Evolutionary conservation across 2,113 vertebrate genomes (phyloP).

Genomic region (Mionectes macconnelli): DNA sequence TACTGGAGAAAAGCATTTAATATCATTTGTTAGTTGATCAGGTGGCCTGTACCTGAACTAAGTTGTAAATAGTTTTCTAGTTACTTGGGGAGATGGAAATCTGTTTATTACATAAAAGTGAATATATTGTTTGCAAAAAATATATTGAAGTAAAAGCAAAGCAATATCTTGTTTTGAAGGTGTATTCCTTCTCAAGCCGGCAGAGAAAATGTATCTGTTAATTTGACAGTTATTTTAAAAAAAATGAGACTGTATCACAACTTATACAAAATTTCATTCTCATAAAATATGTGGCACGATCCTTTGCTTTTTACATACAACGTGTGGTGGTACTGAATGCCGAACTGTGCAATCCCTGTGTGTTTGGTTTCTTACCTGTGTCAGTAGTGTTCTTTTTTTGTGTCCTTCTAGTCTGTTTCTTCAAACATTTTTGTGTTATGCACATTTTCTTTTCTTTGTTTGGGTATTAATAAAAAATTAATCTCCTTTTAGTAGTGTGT

Average conservation of each 20-base stretch:
- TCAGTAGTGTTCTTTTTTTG: not conserved
- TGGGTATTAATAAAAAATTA: not conserved
- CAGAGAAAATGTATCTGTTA: not conserved
- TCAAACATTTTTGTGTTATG: not conserved
- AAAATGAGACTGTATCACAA: not conserved
- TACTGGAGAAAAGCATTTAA: not conserved
- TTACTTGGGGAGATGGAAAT: not conserved
- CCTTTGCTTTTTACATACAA: not conserved
- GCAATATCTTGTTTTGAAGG: not conserved
- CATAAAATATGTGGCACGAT: not conserved
- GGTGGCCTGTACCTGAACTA: not conserved
- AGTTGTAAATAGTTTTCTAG: not conserved
- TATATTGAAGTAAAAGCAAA: not conserved
- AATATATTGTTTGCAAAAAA: not conserved
- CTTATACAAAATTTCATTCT: too few relatives aligned
- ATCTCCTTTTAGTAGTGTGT: not conserved
- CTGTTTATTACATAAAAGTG: not conserved
- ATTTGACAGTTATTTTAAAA: not conserved
- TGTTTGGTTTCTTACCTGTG: not conserved
- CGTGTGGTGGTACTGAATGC: accelerated
- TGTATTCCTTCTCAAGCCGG: not conserved
- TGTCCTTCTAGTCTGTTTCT: not conserved
- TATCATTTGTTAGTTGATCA: not conserved
- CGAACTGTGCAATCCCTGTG: not conserved
- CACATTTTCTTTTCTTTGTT: not conserved